A percentile compares a stretch with the other conserved stretches of the same genome.
These are phyloP conservation scores for Limonius californicus DNA, from an alignment of 1,140 invertebrate species.

Conservation along the genomic window DNA sequence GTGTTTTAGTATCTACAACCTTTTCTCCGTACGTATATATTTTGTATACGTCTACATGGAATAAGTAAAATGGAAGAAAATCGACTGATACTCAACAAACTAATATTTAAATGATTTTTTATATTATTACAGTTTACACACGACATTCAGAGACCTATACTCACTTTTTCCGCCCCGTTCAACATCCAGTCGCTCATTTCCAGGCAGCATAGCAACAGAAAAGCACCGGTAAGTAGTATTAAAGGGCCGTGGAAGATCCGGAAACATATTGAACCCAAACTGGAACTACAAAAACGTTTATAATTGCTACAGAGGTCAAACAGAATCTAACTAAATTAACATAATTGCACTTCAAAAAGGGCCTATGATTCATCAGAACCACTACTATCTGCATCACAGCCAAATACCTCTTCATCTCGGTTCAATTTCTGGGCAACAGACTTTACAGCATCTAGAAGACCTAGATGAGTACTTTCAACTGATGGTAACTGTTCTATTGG, in stretches of 20 bases:
- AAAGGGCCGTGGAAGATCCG: constrained; percentile 74
- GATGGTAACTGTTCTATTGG: background rate
- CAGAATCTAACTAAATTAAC: background rate
- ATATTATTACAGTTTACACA: too few species aligned
- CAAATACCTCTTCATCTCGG: constrained; percentile 1
- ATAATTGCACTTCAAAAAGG: background rate
- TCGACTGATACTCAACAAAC: too few species aligned
- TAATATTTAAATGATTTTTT: too few species aligned
- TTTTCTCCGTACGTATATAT: background rate
- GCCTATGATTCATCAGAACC: background rate
- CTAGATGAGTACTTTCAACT: background rate
- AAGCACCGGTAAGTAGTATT: constrained; percentile 84
- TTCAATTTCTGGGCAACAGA: background rate
- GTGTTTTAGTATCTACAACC: too few species aligned
- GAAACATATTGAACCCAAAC: constrained; percentile 81
- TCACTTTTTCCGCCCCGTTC: constrained; percentile 96
- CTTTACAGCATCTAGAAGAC: background rate
- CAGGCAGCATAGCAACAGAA: constrained; percentile 94
- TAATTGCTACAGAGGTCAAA: constrained; percentile 1
- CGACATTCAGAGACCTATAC: constrained; percentile 37
- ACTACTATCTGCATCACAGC: background rate
- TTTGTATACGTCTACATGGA: too few species aligned
- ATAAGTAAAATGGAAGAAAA: too few species aligned
- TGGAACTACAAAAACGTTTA: constrained; percentile 53
- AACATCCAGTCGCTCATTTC: constrained; percentile 91